phyloP scores from a whole-genome alignment of 1,140 invertebrate species.

The Drosophila bocki region DNA sequence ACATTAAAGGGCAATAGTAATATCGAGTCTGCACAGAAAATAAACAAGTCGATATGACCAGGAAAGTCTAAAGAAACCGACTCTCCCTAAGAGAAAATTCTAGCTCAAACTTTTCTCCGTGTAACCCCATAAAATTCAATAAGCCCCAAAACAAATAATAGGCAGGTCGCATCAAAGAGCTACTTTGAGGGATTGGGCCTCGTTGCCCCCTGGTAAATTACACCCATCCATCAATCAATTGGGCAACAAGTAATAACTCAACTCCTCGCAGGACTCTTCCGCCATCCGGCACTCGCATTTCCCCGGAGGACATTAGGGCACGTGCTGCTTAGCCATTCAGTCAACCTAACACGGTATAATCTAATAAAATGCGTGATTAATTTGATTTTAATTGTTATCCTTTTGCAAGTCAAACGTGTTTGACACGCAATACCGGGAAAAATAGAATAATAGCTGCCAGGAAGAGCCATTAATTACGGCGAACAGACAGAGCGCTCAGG shows the following conservation, averaged over 20 bases:
- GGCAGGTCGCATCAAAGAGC: conserved; percentile 28
- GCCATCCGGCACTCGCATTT: conserved; percentile 12
- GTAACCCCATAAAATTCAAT: conserved; percentile 26
- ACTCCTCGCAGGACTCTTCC: conserved; percentile 42
- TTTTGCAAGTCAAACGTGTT: conserved; percentile 76
- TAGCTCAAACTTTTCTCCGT: conserved; percentile 2
- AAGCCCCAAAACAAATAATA: conserved; percentile 42
- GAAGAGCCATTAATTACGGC: conserved; percentile 77
- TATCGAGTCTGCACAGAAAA: background rate
- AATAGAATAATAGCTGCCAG: conserved; percentile 73
- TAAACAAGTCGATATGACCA: background rate
- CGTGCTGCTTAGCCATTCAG: conserved; percentile 60
- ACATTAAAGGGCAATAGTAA: conserved; percentile 6
- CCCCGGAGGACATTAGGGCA: conserved; percentile 39
- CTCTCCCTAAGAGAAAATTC: background rate
- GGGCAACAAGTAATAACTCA: conserved; percentile 77
- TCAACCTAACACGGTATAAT: conserved; percentile 75
- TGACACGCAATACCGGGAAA: conserved; percentile 50
- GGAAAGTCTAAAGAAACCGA: background rate
- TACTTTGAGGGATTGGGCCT: conserved; percentile 12
- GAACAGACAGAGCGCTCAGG: conserved; percentile 14
- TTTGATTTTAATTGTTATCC: conserved; percentile 83
- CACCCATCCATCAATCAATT: conserved; percentile 70
- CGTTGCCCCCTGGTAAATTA: conserved; percentile 45
- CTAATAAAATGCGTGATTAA: conserved; percentile 83